Base-by-base conservation (phyloP, 2,888 invertebrate genomes). In the Poecilus cupreus region DNA sequence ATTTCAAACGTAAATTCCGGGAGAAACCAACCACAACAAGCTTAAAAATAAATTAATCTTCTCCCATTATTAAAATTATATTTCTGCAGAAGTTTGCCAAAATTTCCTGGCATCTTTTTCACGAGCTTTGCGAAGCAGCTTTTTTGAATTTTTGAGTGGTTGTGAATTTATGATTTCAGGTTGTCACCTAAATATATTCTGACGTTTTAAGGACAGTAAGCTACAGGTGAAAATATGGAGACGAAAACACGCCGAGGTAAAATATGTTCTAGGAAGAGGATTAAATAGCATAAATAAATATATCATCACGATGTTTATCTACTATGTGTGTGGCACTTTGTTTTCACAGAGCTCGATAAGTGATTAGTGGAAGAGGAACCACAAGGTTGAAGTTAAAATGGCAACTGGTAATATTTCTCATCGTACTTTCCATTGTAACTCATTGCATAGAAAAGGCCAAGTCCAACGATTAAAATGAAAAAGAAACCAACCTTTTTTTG, bases 151-250 rank as follows among this genome's bases (percentile, higher is more conserved):
- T 68, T 68, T 68, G 64, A 68, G 64, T 18, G 18, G 32, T 11
- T 68, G 64, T 16, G 37, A 68, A 68, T 68, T 68, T 68, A 68
- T 68, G 16, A 37, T 68, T 39, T 68, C 64, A 68, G 64, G 64
- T 37, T 18, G 64, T 68, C 64, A 39, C 3, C 16, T 32, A 68
- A 39, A 68, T 39, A 37, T 37, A 68, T 68, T 68, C 64, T 68
- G 64, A 68, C 64, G 13, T 37, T 68, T 68, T 68, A 68, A 68
- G 64, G 39, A 68, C 6, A 11, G 54, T 60, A 68, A 68, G 64
- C 64, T 18, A 20, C 37, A 37, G 32, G 64, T 68, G 10, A 37
- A 68, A 68, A 68, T 68, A 68, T 68, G 64, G 26, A 10, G 13
- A 37, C 13, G 18, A 37, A 37, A 37, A 60, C 13, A 60, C 24